A percentile compares a stretch with the other conserved stretches of the same genome.
Evolutionary conservation across 2,888 invertebrate genomes (phyloP).

Genomic region (Lithophane socia): DNA sequence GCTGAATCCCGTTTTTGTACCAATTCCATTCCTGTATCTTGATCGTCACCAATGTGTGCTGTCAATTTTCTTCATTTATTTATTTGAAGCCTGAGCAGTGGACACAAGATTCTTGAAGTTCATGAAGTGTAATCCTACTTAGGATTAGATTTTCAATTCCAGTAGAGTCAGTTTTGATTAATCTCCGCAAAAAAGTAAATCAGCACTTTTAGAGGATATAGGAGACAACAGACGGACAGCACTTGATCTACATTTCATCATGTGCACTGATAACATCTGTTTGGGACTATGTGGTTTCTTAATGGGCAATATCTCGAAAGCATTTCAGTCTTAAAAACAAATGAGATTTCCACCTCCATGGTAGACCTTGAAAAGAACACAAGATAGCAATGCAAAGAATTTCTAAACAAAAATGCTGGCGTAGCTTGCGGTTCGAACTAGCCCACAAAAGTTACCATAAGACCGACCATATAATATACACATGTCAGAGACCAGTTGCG

Average conservation of each 20-base stretch:
- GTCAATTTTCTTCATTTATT: neutral
- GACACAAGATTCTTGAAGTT: neutral
- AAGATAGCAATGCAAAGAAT: neutral
- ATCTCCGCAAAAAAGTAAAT: neutral
- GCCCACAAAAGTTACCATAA: conserved; percentile 22
- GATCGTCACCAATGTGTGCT: neutral
- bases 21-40: conserved; percentile 21
- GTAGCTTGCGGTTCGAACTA: neutral
- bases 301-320: neutral
- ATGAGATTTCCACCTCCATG: neutral
- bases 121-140: neutral
- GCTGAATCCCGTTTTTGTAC: neutral
- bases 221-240: neutral
- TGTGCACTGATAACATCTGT: neutral
- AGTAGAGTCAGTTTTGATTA: neutral
- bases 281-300: neutral
- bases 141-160: neutral
- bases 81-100: neutral
- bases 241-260: conserved; percentile 18
- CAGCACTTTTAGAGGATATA: neutral
- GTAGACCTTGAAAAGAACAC: neutral
- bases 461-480: conserved; percentile 6
- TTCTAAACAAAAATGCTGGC: conserved; percentile 12
- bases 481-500: conserved; percentile 15
- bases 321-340: neutral